Evolutionary conservation across 2,888 invertebrate species (phyloP), one percentile per base, ranked within the genome.

Genomic region (Therioaphis trifolii): DNA sequence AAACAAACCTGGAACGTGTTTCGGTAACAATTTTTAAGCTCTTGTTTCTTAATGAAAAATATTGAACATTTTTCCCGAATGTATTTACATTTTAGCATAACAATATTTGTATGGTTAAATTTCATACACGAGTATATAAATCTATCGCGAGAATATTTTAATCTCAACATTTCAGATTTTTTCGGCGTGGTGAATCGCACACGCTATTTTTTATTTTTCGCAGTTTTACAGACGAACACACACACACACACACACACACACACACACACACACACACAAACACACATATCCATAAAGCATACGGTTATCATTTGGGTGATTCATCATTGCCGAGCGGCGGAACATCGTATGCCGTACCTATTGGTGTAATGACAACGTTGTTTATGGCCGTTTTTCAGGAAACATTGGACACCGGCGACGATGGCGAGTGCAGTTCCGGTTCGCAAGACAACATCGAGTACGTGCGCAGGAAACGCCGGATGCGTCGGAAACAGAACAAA

Each of bases 401-500:
- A 88, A 91, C 91, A 21, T 86, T 89, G 86, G 89, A 88, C 86
- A 87, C 88, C 14, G 88, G 88, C 18, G 89, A 88, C 85, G 90
- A 90, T 85, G 92, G 91, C 46, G 89, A 89, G 76, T 89, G 88
- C 82, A 89, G 89, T 85, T 87, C 88, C 75, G 88, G 88, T 72
- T 87, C 88, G 61, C 91, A 82, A 90, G 91, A 27, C 91, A 91
- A 84, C 90, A 91, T 85, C 91, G 92, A 86, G 29, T 91, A 87
- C 89, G 90, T 78, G 87, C 89, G n/a, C 89, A 90, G 86, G 85
- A 90, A 93, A 84, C 90, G 93, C 85, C 90, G 94, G 84, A 90
- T 94, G 86, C 91, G 93, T 86, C 91, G 92, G 84, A 92, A 94
- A 84, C 92, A 87, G 82, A 87, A 87, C 84, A 87, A 93, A 86